Conservation (phyloP, 2,888 invertebrate genomes). For the Eudemis profundana region DNA sequence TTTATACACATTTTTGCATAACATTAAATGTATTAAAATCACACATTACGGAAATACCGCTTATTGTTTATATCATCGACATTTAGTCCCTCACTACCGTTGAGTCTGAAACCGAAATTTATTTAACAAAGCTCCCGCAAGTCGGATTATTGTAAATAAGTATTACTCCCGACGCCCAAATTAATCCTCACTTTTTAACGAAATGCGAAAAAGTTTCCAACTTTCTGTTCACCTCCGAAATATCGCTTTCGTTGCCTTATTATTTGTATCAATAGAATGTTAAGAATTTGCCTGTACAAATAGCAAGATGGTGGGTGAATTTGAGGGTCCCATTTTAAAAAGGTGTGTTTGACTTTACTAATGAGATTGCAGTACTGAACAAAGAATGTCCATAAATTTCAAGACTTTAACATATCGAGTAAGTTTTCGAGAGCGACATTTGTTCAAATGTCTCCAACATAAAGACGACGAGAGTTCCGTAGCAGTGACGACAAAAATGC, state of each 20-base stretch:
- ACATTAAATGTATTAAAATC: no score
- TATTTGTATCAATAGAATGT: slow-evolving; percentile 82
- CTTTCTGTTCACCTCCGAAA: slow-evolving; percentile 73
- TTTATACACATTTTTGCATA: no score
- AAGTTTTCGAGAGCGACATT: slow-evolving; percentile 56
- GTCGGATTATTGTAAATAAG: slow-evolving; percentile 84
- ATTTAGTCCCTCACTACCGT: slow-evolving; percentile 53
- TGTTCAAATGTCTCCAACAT: neutral
- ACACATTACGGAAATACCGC: no score
- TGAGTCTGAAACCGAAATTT: slow-evolving; percentile 74
- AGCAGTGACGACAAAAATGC: slow-evolving; percentile 12
- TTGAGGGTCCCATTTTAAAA: slow-evolving; percentile 70
- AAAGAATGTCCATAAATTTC: slow-evolving; percentile 59
- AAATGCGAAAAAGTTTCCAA: slow-evolving; percentile 80
- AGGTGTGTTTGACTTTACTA: slow-evolving; percentile 82
- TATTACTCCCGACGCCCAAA: slow-evolving; percentile 76
- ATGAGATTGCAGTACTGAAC: slow-evolving; percentile 70
- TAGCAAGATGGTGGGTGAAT: slow-evolving; percentile 61
- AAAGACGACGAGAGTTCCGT: slow-evolving; percentile 7
- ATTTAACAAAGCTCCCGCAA: slow-evolving; percentile 80
- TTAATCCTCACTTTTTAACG: slow-evolving; percentile 81
- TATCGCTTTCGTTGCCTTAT: slow-evolving; percentile 71
- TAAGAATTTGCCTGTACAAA: slow-evolving; percentile 72
- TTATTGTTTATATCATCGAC: neutral
- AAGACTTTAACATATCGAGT: slow-evolving; percentile 62